These are phyloP conservation scores for Ambastaia sidthimunki DNA, from an alignment of 2,797 vertebrate species.

Conservation along the genomic window DNA sequence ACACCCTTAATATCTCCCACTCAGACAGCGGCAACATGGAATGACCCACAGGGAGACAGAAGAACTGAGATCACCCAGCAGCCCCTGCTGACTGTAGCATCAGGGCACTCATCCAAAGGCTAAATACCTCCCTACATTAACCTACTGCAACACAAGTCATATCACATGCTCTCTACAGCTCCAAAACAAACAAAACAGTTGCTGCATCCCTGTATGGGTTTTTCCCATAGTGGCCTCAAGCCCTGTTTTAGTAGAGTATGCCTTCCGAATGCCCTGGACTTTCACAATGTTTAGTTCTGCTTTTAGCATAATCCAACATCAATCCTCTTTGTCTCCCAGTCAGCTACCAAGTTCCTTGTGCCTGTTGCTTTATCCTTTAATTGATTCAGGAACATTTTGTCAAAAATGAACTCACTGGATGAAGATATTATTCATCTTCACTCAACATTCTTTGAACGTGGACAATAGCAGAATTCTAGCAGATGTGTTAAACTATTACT, in stretches of 20 bases:
- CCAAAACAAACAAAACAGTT: not conserved
- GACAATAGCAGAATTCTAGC: conserved; percentile 13
- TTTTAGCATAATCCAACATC: not conserved
- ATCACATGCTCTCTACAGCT: conserved; percentile 24
- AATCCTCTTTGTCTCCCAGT: not conserved
- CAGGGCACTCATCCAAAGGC: conserved; percentile 43
- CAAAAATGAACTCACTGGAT: not conserved
- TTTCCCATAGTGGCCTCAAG: conserved; percentile 19
- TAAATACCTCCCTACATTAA: conserved; percentile 13
- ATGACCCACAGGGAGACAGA: conserved; percentile 70
- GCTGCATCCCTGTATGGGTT: conserved; percentile 34
- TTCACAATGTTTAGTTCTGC: not conserved
- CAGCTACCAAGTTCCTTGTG: not conserved
- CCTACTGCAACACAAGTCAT: conserved; percentile 7
- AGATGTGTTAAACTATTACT: conserved; percentile 9
- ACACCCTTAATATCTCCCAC: conserved; percentile 92
- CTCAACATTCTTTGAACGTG: not conserved
- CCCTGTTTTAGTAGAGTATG: conserved; percentile 7
- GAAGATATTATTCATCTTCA: conserved; percentile 1
- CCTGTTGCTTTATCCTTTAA: not conserved
- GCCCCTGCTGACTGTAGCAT: conserved; percentile 33
- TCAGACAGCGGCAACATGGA: conserved; percentile 92
- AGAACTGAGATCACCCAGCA: conserved; percentile 15
- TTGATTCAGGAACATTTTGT: conserved; percentile 11
- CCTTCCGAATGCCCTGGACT: conserved; percentile 25